Evolutionary conservation across 2,888 invertebrate species (phyloP), one percentile per base, ranked within the genome.

Genomic region (Lochmaea crataegi): DNA sequence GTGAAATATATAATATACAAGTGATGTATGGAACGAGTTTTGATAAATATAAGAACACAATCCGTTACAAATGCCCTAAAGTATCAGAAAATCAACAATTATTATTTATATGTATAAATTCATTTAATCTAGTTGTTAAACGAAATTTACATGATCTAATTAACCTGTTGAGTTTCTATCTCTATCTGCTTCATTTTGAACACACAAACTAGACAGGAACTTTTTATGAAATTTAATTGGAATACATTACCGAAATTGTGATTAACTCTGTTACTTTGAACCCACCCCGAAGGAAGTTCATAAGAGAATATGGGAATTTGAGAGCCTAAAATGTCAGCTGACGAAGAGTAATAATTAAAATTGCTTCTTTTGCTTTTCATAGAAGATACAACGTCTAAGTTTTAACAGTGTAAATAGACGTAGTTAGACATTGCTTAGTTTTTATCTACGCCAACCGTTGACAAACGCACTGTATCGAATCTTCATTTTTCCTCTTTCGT

Each of bases 401-500:
- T 60, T 60, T 60, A n/a, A 38, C 38, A 60, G 60, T 60, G 60
- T 69, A 42, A 22, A 22, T 11, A 26, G 5, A 68, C 48, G 18
- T 26, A 48, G 14, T 42, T 58, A 48, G 16, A 26, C 38, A 60
- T 63, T 42, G 60, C 22, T 51, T 18, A 41, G 51, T 53, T 63
- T 69, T 69, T 63, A 69, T 53, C 63, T 63, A 65, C 48, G 60
- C 63, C 48, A 18, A 72, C 69, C 72, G 58, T 66, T 75, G 77
- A 75, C 73, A 75, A 74, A 77, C 72, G 72, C 66, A 70, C 68
- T 74, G 76, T 68, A 68, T 70, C 76, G 72, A 73, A 76, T 76
- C 68, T 66, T 68, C 71, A 70, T 72, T 72, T 70, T 75, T 75
- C 72, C 74, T 71, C 68, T 72, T 60, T 68, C 69, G 71, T 75